Evolutionary conservation across 2,797 vertebrate genomes (phyloP), one percentile per base, ranked within the genome.

Genomic region (Dicrostonyx torquatus): DNA sequence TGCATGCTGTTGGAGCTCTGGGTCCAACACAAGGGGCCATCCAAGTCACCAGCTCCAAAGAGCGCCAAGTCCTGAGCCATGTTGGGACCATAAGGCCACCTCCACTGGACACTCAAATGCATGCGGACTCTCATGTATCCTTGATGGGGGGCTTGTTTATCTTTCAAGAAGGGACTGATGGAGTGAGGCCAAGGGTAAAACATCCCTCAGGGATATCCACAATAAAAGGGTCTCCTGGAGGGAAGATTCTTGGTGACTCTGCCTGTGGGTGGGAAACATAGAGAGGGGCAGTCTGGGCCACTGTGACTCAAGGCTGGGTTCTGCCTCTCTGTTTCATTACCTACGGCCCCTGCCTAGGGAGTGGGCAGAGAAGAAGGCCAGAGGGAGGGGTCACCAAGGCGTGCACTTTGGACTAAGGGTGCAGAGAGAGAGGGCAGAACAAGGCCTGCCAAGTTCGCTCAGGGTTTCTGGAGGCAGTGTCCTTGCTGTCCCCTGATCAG

Each of bases 1-100:
- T 94, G 96, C 97, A 96, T 94, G 89, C 94, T 86, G 0, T 96
- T 79, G 76, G 89, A 95, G 87, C 96, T 92, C 94, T n/a, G 6
- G n/a, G 94, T 64, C 92, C 66, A 26, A 94, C 90, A 94, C 79
- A 94, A 87, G 95, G 92, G 84, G 15, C 86, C 78, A 66, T 91
- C 95, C 92, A 94, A 97, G 87, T 91, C 76, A 80, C 95, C 95
- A 94, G 95, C 91, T 94, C 79, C 90, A 62, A 73, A 0, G 17
- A 87, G 60, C 1, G n/a, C 91, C 83, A 95, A 92, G 55, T 73
- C 91, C 95, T 84, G 94, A 78, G 72, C 87, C 94, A 92, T 37
- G 86, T 94, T 76, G 88, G 88, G 89, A 60, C 91, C 0, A 0
- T 75, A 86, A 1, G 45, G 95, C 95, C 75, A 92, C 95, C 50